These are phyloP conservation scores for Alethe diademata DNA, from an alignment of 2,113 vertebrate genomes.

Conservation along the genomic window DNA sequence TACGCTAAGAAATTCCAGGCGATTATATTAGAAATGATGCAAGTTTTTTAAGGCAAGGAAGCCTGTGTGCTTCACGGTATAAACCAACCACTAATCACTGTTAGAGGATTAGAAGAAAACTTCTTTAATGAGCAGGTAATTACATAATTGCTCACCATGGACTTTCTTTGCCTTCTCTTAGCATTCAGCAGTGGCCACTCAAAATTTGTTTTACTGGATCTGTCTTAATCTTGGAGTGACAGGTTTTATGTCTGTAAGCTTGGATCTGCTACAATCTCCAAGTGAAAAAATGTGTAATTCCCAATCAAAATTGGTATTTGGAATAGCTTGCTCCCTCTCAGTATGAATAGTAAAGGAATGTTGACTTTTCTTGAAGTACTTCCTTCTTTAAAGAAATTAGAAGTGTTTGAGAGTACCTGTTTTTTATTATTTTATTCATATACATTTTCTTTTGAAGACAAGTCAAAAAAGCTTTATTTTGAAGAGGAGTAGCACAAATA, in stretches of 20 bases:
- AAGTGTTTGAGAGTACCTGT: neutral
- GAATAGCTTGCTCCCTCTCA: neutral
- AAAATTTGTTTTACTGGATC: neutral
- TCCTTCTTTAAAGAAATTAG: neutral
- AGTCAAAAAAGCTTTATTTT: neutral
- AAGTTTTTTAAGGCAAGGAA: neutral
- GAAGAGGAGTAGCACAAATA: neutral
- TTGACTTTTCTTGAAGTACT: neutral
- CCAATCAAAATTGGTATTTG: neutral
- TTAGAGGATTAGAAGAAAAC: neutral
- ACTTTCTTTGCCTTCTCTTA: neutral
- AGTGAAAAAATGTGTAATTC: neutral
- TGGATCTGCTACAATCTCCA: neutral
- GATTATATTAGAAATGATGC: neutral
- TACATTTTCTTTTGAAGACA: neutral
- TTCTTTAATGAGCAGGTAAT: conserved; percentile 3
- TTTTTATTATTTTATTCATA: neutral
- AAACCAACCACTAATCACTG: conserved; percentile 7
- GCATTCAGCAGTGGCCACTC: neutral
- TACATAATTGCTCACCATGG: neutral
- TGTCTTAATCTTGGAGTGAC: neutral
- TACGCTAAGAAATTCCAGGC: neutral
- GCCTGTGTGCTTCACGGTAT: neutral
- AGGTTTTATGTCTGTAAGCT: neutral
- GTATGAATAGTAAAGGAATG: neutral